phyloP scores from a whole-genome alignment of 1,140 invertebrate species.

The Brachionus manjavacas region DNA sequence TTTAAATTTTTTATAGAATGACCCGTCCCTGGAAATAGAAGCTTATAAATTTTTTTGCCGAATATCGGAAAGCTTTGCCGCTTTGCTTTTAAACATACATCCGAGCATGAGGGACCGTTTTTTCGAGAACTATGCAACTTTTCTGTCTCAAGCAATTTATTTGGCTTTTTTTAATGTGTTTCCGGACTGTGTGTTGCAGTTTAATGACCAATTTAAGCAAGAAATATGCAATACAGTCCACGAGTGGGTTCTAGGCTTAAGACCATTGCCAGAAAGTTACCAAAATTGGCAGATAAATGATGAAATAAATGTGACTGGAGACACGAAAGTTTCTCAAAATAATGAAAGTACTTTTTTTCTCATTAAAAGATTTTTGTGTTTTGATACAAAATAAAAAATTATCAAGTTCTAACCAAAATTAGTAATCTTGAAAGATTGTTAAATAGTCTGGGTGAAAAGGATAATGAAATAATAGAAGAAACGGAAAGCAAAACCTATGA shows the following conservation, averaged over 20 bases:
- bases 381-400: not conserved
- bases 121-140: constrained; percentile 28
- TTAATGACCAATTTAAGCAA: constrained; percentile 23
- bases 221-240: constrained; percentile 16
- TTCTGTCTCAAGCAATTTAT: constrained; percentile 36
- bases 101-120: constrained; percentile 8
- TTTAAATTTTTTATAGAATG: not conserved
- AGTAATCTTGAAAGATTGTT: constrained; percentile 7
- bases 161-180: constrained; percentile 29
- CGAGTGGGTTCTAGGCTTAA: constrained; percentile 15
- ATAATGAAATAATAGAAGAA: not conserved
- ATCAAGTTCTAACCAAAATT: constrained; percentile 4
- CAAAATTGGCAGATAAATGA: constrained; percentile 38
- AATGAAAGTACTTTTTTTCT: not conserved
- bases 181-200: not conserved
- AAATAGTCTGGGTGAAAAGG: not conserved
- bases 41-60: constrained; percentile 29
- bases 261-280: constrained; percentile 28
- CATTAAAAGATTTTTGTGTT: not conserved
- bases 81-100: constrained; percentile 9
- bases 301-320: constrained; percentile 13
- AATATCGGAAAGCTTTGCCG: constrained; percentile 31
- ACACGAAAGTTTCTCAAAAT: constrained; percentile 16
- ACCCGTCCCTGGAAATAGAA: not conserved
- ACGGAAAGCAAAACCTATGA: not conserved